Base-by-base conservation (phyloP, 2,888 invertebrate species). In the Branchellion lobata region DNA sequence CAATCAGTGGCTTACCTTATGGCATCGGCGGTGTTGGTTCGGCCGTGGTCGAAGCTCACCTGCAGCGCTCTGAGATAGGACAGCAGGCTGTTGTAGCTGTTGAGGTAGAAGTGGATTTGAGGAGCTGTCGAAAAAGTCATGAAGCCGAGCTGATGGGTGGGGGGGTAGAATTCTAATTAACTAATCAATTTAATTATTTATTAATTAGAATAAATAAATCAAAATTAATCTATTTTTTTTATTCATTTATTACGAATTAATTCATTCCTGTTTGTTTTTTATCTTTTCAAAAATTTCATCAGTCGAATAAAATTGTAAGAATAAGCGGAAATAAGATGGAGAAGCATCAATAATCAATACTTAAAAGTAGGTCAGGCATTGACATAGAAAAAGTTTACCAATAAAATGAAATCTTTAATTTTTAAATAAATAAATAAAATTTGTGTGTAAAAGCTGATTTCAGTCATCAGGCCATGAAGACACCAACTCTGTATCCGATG, bases 71-170 rank as follows among this genome's bases (percentile, higher is more conserved):
- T 79, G 73, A 83, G 82, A 0, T 85, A 80, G 0, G 83, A 84
- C 0, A 79, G 77, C 61, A 83, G 84, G 8, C 79, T 84, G 2
- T 24, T 73, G 81, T 83, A 84, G 14, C 81, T 76, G 80, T 85
- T 84, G 53, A 86, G 81, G 5, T 85, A 82, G 82, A 86, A 86
- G 80, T 84, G 84, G 8, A 84, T 80, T 34, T 82, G 79, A 1
- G 81, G 82, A 8, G 53, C 57, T 53, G 80, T 79, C 27, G 79
- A 80, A 72, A 74, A 83, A 31, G 80, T 80, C 40, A 82, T 5
- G 11, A 81, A 53, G 18, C 81, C 82, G n/a, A 83, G 76, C 36
- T 82, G 33, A 11, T 18, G 8, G 36, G 71, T 68, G 36, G 5
- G 33, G 18, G 5, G 36, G 8, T 71, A n/a, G 5, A 34, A 31